These are phyloP conservation scores for Nomada fabriciana DNA, from an alignment of 2,888 invertebrate species.

Conservation along the genomic window DNA sequence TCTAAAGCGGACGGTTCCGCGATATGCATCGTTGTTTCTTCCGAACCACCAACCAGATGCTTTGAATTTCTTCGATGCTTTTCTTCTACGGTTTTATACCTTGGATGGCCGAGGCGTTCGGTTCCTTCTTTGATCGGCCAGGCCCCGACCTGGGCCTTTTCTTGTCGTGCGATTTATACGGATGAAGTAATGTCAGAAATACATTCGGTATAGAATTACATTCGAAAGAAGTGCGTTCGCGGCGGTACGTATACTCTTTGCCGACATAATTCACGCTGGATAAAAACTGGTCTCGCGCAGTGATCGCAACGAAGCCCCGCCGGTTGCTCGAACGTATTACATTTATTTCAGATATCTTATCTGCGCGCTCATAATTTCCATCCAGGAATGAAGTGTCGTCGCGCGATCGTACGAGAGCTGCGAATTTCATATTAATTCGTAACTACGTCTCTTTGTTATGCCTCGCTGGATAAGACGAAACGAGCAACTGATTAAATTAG, in stretches of 20 bases:
- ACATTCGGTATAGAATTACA: background rate
- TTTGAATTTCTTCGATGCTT: constrained; percentile 48
- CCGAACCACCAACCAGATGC: constrained; percentile 15
- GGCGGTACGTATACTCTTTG: constrained; percentile 13
- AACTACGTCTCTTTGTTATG: background rate
- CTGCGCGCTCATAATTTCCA: constrained; percentile 15
- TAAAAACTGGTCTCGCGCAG: constrained; percentile 39
- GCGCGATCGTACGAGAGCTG: background rate
- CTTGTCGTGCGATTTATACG: no score
- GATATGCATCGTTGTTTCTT: constrained; percentile 57
- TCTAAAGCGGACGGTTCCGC: constrained; percentile 44
- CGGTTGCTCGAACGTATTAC: constrained; percentile 9
- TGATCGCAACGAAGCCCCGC: constrained; percentile 28
- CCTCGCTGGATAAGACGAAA: background rate
- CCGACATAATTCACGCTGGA: constrained; percentile 40
- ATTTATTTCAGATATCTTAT: constrained; percentile 59
- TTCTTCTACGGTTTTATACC: constrained; percentile 18
- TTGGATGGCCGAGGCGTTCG: background rate
- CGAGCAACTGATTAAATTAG: background rate
- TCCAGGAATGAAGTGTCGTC: background rate
- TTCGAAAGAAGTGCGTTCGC: background rate
- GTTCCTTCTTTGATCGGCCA: background rate
- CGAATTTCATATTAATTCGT: constrained; percentile 22
- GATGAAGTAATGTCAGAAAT: background rate
- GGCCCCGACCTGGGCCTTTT: background rate